Conservation (phyloP, 2,113 vertebrate genomes). For the Fukomys damarensis region DNA sequence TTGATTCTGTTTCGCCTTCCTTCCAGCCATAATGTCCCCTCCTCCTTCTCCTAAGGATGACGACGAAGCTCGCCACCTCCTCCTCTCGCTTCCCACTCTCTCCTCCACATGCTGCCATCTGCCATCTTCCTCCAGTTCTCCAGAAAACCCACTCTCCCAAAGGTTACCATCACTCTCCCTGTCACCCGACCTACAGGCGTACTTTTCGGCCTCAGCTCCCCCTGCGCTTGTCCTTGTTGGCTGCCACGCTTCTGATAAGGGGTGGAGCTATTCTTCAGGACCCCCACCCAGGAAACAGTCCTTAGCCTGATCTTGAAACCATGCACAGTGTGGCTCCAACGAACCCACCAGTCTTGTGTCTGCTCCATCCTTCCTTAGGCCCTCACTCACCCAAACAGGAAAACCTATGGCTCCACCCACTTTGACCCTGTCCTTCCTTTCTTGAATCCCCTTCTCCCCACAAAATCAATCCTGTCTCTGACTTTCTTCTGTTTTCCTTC, state of each 20-base stretch:
- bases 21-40: not conserved
- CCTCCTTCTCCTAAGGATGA: not conserved
- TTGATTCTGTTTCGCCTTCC: not conserved
- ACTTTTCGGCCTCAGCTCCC: not conserved
- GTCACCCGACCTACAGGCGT: not conserved
- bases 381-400: not conserved
- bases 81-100: conserved; percentile 49
- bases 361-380: not conserved
- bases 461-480: not conserved
- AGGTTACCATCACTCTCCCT: not conserved
- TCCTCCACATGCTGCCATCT: conserved; percentile 64
- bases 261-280: not conserved
- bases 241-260: not conserved
- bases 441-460: not conserved
- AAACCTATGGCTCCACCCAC: not conserved
- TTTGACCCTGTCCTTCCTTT: not conserved
- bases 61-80: conserved; percentile 33
- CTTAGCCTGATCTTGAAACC: not conserved
- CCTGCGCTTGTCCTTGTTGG: not conserved
- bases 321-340: not conserved
- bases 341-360: not conserved
- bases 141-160: conserved; percentile 40
- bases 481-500: not conserved
- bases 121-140: conserved; percentile 52
- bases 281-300: not conserved